Base-by-base conservation (phyloP, 2,888 invertebrate genomes). In the Yponomeuta sedellus region DNA sequence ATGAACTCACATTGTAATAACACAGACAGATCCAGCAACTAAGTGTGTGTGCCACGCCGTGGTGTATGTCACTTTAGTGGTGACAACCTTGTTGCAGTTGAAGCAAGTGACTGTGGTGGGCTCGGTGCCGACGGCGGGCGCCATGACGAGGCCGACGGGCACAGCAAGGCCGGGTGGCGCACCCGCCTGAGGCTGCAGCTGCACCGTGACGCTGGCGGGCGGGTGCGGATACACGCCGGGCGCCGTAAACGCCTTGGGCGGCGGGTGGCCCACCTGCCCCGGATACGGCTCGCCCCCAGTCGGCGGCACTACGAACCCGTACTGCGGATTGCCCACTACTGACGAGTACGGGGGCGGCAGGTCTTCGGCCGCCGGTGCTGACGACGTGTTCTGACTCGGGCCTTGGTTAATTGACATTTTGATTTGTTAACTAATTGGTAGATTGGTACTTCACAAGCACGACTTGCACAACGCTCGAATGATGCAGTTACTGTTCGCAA, bases 31-130 rank as follows among this genome's bases (percentile, higher is more conserved):
- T 68, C 90, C 90, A 69, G 90, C 90, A 40, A 89, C 86, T 70
- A 91, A 76, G 73, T 91, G 91, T 67, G 91, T 91, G 69, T 90
- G 91, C 91, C 90, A 91, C 58, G 89, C 88, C 12, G 91, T 90
- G 57, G 88, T 86, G 71, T 89, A 90, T 64, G 79, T 83, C n/a
- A 91, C 91, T 78, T 87, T 83, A 39, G 91, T 90, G 61, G 89
- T 89, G 34, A 89, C 88, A 39, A 88, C 80, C 79, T 89, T 89
- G 22, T 82, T 83, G 70, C 91, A 91, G 70, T 88, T 90, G 71
- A 82, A 88, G 72, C 91, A 91, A 59, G 83, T 88, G 16, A 89
- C 78, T 62, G 90, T 90, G 0, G 90, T 85, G 10, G 91, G 91
- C 67, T 89, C 87, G 19, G 82, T 88, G 67, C 90, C 91, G 8